Percentiles rank a stretch among this genome's conserved stretches.
Conservation (phyloP, 2,888 invertebrate species). For the Lottia gigantea region DNA sequence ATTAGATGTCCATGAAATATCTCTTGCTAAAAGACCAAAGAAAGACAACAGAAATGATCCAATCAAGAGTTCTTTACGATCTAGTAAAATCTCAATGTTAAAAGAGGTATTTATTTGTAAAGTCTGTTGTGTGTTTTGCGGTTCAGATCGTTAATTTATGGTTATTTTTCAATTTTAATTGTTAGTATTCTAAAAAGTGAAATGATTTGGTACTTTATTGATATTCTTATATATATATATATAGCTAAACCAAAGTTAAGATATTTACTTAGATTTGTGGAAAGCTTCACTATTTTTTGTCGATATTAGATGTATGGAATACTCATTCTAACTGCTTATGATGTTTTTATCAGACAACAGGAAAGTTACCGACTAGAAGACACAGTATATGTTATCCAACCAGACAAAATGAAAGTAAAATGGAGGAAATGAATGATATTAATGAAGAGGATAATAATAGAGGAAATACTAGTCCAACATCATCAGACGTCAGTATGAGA, state of each 20-base stretch:
- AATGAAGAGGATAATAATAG: background rate
- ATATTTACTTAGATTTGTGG: too few relatives aligned
- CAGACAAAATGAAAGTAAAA: background rate
- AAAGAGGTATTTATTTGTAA: background rate
- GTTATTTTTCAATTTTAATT: too few relatives aligned
- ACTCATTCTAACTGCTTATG: too few relatives aligned
- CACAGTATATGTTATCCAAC: constrained; percentile 17
- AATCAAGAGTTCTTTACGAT: constrained; percentile 50
- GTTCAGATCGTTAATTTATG: too few relatives aligned
- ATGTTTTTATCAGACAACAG: too few relatives aligned
- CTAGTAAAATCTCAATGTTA: constrained; percentile 29
- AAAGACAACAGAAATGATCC: constrained; percentile 41
- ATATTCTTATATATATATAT: too few relatives aligned
- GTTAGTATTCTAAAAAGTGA: too few relatives aligned
- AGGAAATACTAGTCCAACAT: background rate
- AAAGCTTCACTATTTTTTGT: too few relatives aligned
- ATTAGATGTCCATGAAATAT: constrained; percentile 23
- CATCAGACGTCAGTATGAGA: background rate
- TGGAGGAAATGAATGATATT: background rate
- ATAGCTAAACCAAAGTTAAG: too few relatives aligned
- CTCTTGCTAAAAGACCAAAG: constrained; percentile 28
- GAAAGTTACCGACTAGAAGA: constrained; percentile 20
- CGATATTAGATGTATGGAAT: too few relatives aligned
- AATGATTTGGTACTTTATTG: too few relatives aligned
- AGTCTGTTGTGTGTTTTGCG: too few relatives aligned